phyloP scores from a whole-genome alignment of 2,113 vertebrate genomes.

The Platysteira castanea region DNA sequence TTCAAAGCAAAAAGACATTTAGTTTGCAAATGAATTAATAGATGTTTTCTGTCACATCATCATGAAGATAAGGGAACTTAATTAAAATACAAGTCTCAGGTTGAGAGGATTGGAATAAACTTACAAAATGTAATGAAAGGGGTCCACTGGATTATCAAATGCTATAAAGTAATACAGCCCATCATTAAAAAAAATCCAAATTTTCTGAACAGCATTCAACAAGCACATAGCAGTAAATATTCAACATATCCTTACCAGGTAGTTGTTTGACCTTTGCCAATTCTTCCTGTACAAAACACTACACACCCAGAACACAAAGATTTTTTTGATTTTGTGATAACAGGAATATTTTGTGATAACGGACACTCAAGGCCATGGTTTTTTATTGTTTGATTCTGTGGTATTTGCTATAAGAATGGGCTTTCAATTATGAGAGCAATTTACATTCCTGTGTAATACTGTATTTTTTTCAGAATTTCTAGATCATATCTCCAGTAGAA shows the following conservation, averaged over 20 bases:
- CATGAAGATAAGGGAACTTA: not conserved
- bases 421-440: not conserved
- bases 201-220: not conserved
- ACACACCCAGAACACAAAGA: not conserved
- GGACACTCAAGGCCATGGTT: accelerated
- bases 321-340: not conserved
- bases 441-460: not conserved
- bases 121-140: not conserved
- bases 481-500: not conserved
- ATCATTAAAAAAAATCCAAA: not conserved
- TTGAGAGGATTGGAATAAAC: not conserved
- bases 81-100: not conserved
- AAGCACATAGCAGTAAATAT: not conserved
- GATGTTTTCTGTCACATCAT: not conserved
- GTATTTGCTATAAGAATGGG: not conserved
- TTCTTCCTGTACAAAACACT: not conserved
- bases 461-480: not conserved
- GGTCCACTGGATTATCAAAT: not conserved
- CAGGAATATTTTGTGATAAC: not conserved
- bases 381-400: not conserved
- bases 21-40: not conserved
- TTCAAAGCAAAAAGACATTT: not conserved
- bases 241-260: not conserved
- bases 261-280: not conserved
- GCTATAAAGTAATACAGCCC: not conserved